Evolutionary conservation across 2,888 invertebrate species (phyloP).

Genomic region (Papilio protenor): DNA sequence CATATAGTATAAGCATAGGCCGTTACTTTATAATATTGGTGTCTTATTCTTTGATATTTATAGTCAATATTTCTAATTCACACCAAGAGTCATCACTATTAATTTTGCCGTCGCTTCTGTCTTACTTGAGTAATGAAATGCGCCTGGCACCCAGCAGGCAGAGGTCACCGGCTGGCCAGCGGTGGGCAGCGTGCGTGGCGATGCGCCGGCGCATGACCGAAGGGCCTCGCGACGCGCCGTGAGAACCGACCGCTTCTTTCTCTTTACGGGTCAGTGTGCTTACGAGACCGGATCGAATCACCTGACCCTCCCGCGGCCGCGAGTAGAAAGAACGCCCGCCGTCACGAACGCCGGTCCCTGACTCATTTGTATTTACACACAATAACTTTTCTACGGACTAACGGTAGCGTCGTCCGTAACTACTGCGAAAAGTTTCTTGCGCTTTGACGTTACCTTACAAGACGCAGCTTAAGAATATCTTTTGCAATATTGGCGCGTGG

Average conservation of each 20-base stretch:
- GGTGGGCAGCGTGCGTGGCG: conserved; percentile 69
- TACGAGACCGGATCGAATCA: conserved; percentile 42
- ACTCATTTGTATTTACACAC: conserved; percentile 43
- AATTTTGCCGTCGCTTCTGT: not conserved
- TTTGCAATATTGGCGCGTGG: not conserved
- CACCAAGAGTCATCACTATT: conserved; percentile 4
- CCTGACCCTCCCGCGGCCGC: conserved; percentile 35
- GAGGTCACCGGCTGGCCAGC: conserved; percentile 51
- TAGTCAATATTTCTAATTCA: not conserved
- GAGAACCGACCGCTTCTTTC: conserved; percentile 48
- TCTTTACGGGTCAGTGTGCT: conserved; percentile 38
- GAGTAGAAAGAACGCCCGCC: not conserved
- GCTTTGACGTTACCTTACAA: conserved; percentile 14
- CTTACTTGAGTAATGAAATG: conserved; percentile 24
- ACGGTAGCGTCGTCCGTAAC: conserved; percentile 32
- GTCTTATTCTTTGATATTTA: not conserved
- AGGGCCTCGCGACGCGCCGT: conserved; percentile 51
- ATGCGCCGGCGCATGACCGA: conserved; percentile 64
- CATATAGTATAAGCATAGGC: not conserved
- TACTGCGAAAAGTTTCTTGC: not conserved
- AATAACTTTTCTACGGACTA: conserved; percentile 42
- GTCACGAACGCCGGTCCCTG: conserved; percentile 23
- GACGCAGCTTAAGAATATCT: not conserved
- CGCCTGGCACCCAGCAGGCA: conserved; percentile 55
- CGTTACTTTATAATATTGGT: not conserved